Evolutionary conservation across 2,797 vertebrate species (phyloP).

Genomic region (Menidia menidia): DNA sequence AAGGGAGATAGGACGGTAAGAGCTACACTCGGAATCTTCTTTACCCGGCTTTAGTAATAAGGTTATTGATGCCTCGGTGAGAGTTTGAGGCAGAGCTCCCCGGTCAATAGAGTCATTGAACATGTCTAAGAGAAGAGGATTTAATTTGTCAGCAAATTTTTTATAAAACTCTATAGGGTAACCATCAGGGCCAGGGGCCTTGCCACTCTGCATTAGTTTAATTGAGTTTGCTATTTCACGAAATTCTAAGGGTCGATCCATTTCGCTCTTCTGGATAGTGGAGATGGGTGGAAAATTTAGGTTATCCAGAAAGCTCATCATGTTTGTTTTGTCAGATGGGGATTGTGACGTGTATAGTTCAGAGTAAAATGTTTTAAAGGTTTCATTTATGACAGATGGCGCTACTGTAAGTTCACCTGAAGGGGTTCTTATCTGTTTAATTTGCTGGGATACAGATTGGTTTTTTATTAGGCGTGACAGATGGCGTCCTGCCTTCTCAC

Average conservation of each 20-base stretch:
- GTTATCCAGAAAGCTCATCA: neutral
- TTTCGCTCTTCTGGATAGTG: neutral
- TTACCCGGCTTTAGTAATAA: conserved; percentile 1
- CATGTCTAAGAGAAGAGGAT: neutral
- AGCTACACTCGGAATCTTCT: neutral
- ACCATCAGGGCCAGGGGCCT: conserved; percentile 4
- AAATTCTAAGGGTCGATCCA: neutral
- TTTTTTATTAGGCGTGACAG: neutral
- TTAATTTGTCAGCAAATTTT: neutral
- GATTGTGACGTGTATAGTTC: conserved; percentile 8
- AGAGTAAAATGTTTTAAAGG: conserved; percentile 5
- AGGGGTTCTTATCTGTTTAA: neutral
- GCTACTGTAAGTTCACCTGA: neutral
- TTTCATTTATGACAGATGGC: neutral
- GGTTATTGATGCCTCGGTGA: neutral
- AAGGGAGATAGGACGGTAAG: neutral
- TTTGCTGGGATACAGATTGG: neutral
- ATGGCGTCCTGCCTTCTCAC: conserved; percentile 4
- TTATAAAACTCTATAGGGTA: conserved; percentile 6
- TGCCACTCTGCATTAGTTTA: conserved; percentile 7
- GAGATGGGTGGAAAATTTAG: neutral
- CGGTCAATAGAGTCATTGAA: conserved; percentile 8
- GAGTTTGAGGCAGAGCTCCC: neutral
- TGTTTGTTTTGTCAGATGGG: neutral
- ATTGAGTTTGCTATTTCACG: neutral